These are phyloP conservation scores for Pseudomyrmex pallidus DNA, from an alignment of 1,140 invertebrate genomes.

Conservation along the genomic window DNA sequence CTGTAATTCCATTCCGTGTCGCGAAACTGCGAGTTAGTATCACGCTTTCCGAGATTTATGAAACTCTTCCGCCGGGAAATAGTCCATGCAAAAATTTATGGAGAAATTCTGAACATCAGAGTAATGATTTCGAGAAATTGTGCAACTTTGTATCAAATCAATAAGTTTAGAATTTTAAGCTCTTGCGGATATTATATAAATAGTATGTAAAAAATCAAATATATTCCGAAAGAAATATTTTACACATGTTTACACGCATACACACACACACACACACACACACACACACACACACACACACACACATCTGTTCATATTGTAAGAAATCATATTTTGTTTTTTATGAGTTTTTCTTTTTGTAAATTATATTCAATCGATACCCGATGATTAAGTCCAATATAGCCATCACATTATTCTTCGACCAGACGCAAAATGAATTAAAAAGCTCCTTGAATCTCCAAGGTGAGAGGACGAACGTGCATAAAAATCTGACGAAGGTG, in stretches of 20 bases:
- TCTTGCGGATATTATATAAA: too few species aligned
- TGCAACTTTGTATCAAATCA: not conserved
- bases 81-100: constrained; percentile 10
- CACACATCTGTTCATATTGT: not conserved
- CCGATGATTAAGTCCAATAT: not conserved
- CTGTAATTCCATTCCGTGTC: constrained; percentile 22
- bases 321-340: not conserved
- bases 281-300: not conserved
- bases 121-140: not conserved
- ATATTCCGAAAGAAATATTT: too few species aligned
- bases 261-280: not conserved
- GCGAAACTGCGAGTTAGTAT: not conserved
- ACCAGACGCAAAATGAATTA: constrained; percentile 45
- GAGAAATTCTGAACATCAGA: not conserved
- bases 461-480: constrained; percentile 52
- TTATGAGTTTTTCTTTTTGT: not conserved
- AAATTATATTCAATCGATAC: not conserved
- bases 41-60: constrained; percentile 26
- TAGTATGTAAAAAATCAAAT: too few species aligned
- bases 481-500: constrained; percentile 55
- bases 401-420: not conserved
- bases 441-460: constrained; percentile 18
- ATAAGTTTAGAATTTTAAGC: not conserved
- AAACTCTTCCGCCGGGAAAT: constrained; percentile 1
- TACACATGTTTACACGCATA: not conserved